Evolutionary conservation across 2,797 vertebrate species (phyloP), one percentile per base, ranked within the genome.

Genomic region (Myripristis murdjan): DNA sequence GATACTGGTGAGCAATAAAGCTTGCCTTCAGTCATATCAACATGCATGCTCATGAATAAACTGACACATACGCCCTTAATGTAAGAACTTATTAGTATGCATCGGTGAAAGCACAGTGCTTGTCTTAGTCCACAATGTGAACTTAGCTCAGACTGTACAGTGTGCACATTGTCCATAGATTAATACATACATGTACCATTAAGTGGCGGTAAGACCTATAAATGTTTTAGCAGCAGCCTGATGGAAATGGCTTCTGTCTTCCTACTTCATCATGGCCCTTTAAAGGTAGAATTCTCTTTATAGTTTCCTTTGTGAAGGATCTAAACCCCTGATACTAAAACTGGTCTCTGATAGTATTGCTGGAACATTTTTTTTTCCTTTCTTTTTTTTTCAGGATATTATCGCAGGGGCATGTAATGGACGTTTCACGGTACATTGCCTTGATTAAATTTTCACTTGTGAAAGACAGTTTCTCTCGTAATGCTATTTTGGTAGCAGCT

Each of bases 371-470:
- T 23, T 16, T 60, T 26, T 11, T 24, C 24, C 72, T 16, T 64
- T 39, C 33, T 59, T 46, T 16, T 48, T 64, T 75, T 28, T 28
- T 10, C 5, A 18, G 41, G 66, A 54, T 77, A 70, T 73, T 73
- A 70, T 63, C 62, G 44, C 60, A 75, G 68, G 81, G 52, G 39
- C 67, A 69, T 73, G 66, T 78, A 87, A 85, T 84, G 49, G 46
- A 77, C 48, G 10, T 76, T 84, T 83, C 71, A 83, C 3, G 20
- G 49, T 47, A 64, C 71, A 83, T 59, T 77, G 15, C 57, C 66
- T 82, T 71, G 73, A 82, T 85, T 89, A 70, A 31, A 80, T 82
- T 70, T 66, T 66, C 79, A 70, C 66, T 83, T 78, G 31, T 57
- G 53, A 48, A 55, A 75, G 52, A 73, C 74, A 55, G 78, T 0